phyloP scores from a whole-genome alignment of 2,888 invertebrate genomes.

The Alentia gelatinosa region DNA sequence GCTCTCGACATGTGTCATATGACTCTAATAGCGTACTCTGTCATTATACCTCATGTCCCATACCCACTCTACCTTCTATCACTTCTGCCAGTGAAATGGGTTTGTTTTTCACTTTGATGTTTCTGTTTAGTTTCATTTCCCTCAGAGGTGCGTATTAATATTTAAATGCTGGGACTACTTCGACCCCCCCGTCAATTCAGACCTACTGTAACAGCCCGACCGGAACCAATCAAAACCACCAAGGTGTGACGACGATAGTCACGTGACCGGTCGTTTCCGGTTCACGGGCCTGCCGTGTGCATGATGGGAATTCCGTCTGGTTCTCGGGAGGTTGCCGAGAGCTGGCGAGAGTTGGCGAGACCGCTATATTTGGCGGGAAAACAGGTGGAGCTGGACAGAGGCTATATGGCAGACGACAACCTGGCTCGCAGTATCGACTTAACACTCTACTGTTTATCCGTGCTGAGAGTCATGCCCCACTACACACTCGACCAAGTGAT shows the following conservation, averaged over 20 bases:
- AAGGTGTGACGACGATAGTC: slow-evolving; percentile 1
- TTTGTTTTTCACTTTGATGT: no score
- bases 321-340: not conserved
- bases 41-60: no score
- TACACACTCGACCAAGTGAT: not conserved
- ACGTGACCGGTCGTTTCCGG: not conserved
- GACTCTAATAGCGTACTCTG: no score
- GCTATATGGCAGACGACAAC: not conserved
- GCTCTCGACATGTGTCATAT: no score
- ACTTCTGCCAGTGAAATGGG: no score
- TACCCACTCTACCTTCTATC: no score
- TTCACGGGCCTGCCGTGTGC: not conserved
- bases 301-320: not conserved
- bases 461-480: not conserved
- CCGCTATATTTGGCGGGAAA: not conserved
- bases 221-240: not conserved
- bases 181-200: no score
- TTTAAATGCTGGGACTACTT: slow-evolving; percentile 1
- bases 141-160: slow-evolving; percentile 1
- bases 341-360: not conserved
- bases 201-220: not conserved
- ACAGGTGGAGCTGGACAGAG: not conserved
- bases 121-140: no score
- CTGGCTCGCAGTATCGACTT: not conserved
- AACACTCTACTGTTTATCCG: not conserved